Evolutionary conservation across 2,888 invertebrate species (phyloP).

Genomic region (Drosophila cracens): DNA sequence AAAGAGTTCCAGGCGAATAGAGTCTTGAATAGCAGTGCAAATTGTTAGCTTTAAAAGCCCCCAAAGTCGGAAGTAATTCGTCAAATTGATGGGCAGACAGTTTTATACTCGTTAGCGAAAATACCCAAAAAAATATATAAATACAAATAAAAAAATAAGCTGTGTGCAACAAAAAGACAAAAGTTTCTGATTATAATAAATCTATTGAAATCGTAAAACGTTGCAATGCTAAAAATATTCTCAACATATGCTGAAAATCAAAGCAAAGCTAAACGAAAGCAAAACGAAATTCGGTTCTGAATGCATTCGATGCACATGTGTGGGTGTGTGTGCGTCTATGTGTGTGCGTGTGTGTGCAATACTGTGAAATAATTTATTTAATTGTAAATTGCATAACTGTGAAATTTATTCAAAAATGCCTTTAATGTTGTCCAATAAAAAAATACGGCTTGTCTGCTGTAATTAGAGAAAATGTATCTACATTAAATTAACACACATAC

Average conservation of each 20-base stretch:
- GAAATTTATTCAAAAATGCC: background rate
- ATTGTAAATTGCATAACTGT: slow-evolving; percentile 10
- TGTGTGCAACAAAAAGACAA: background rate
- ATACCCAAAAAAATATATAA: slow-evolving; percentile 28
- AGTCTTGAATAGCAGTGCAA: slow-evolving; percentile 44
- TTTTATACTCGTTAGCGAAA: slow-evolving; percentile 51
- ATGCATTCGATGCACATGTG: background rate
- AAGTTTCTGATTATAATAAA: slow-evolving; percentile 1
- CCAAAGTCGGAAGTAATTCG: slow-evolving; percentile 70
- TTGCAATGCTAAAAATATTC: background rate
- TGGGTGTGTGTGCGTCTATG: background rate
- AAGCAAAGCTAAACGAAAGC: background rate
- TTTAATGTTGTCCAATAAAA: background rate
- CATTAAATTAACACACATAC: slow-evolving; percentile 17
- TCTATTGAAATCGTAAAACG: background rate
- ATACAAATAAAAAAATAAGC: slow-evolving; percentile 1
- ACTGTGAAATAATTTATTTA: background rate
- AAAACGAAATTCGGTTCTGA: background rate
- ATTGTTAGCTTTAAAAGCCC: slow-evolving; percentile 58
- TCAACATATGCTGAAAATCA: slow-evolving; percentile 3
- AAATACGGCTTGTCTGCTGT: background rate
- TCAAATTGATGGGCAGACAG: slow-evolving; percentile 64
- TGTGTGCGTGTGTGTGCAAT: background rate
- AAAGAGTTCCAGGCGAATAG: slow-evolving; percentile 12
- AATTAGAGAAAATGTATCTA: slow-evolving; percentile 51